phyloP scores from a whole-genome alignment of 2,888 invertebrate genomes.

The Kuschelorhynchus macadamiae region DNA sequence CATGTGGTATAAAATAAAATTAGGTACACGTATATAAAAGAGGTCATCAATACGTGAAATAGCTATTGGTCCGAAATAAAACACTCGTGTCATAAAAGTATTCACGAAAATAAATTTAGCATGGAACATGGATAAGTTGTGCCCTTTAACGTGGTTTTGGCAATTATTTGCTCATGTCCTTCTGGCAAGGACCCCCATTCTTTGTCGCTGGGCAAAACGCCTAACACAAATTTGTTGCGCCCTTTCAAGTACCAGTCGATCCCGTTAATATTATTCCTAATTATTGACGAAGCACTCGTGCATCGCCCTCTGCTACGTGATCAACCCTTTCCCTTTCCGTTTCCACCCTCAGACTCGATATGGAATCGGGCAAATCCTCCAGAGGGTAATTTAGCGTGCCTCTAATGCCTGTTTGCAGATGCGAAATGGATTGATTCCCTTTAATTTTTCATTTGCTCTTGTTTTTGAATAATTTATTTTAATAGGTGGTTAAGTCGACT shows the following conservation, averaged over 20 bases:
- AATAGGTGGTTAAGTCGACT: conserved; percentile 24
- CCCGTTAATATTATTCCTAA: conserved; percentile 39
- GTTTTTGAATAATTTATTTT: conserved; percentile 43
- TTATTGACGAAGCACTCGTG: conserved; percentile 42
- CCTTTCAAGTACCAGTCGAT: conserved; percentile 16
- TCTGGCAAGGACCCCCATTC: background rate
- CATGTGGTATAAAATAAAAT: too few species aligned
- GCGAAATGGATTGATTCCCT: conserved; percentile 43
- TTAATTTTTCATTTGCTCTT: conserved; percentile 40
- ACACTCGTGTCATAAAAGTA: too few species aligned
- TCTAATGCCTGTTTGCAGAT: conserved; percentile 47
- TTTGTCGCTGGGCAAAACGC: background rate
- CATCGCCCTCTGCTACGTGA: conserved; percentile 8
- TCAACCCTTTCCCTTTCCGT: conserved; percentile 41
- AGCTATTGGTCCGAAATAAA: too few species aligned
- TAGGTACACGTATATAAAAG: too few species aligned
- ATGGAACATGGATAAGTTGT: too few species aligned
- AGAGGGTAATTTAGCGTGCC: conserved; percentile 48
- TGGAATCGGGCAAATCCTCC: conserved; percentile 41
- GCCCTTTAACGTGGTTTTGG: too few species aligned
- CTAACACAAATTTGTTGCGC: conserved; percentile 21
- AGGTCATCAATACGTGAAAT: too few species aligned
- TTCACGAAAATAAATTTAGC: too few species aligned
- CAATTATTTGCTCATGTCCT: background rate
- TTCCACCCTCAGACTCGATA: conserved; percentile 24